Percentiles rank a stretch among this genome's conserved stretches.
Conservation (phyloP, 2,797 vertebrate genomes). For the Anguilla marmorata region DNA sequence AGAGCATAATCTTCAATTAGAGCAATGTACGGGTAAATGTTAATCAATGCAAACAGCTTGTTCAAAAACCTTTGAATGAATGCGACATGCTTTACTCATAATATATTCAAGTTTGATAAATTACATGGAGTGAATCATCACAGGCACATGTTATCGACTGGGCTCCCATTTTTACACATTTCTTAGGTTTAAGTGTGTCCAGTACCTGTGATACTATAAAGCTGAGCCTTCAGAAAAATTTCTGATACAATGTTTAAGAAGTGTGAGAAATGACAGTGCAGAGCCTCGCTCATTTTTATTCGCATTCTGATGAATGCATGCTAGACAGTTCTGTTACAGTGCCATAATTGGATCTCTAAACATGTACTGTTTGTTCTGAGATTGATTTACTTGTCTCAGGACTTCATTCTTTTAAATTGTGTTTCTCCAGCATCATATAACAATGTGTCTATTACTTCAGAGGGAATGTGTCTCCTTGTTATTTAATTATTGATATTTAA, state of each 20-base stretch:
- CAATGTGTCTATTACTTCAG: constrained; percentile 25
- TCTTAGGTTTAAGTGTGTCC: neutral
- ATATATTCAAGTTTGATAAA: constrained; percentile 12
- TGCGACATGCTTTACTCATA: neutral
- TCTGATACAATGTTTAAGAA: neutral
- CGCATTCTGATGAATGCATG: constrained; percentile 5
- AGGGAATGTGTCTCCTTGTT: constrained; percentile 1
- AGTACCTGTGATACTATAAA: neutral
- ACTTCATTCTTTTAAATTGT: constrained; percentile 28
- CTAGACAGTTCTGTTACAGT: neutral
- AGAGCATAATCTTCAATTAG: constrained; percentile 7
- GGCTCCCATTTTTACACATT: neutral
- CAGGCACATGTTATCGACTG: neutral
- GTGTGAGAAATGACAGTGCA: neutral
- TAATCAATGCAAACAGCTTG: constrained; percentile 23
- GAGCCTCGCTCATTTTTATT: neutral
- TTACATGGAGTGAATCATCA: neutral
- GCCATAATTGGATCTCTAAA: constrained; percentile 32
- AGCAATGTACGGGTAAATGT: constrained; percentile 16
- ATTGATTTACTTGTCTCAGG: constrained; percentile 37
- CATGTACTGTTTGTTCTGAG: constrained; percentile 21
- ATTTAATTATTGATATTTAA: constrained; percentile 34
- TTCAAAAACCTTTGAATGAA: constrained; percentile 7
- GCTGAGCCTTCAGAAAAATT: neutral
- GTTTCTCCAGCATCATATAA: constrained; percentile 20